Conservation (phyloP, 1,140 invertebrate genomes). For the Antheraea pernyi region DNA sequence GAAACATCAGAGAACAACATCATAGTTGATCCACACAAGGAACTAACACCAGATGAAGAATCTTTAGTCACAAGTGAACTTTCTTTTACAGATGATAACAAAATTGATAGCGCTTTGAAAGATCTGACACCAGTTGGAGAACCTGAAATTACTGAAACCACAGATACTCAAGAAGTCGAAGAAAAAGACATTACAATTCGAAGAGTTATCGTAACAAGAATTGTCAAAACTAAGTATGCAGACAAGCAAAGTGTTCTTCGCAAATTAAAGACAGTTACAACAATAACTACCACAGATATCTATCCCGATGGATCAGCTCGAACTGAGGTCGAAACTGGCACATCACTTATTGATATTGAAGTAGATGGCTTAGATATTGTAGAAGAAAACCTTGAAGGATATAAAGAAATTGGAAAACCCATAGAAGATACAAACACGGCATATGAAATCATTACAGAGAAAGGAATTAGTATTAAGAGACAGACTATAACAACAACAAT, state of each 20-base stretch:
- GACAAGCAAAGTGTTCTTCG: constrained; percentile 45
- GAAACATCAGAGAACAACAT: background rate
- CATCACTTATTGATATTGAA: constrained; percentile 45
- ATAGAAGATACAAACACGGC: constrained; percentile 45
- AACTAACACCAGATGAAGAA: background rate
- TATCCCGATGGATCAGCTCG: constrained; percentile 68
- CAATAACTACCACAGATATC: constrained; percentile 62
- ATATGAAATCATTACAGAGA: constrained; percentile 48
- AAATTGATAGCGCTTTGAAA: constrained; percentile 31
- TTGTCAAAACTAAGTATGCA: constrained; percentile 56
- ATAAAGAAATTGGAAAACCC: constrained; percentile 48
- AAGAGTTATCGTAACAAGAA: constrained; percentile 52
- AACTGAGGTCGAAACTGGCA: constrained; percentile 55
- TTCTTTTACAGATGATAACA: constrained; percentile 13
- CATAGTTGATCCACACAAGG: background rate
- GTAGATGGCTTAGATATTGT: constrained; percentile 31
- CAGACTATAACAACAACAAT: constrained; percentile 58
- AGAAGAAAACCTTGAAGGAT: constrained; percentile 55
- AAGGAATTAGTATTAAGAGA: constrained; percentile 53
- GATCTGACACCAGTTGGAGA: constrained; percentile 29
- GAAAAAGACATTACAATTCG: constrained; percentile 2
- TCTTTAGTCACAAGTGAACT: constrained; percentile 26
- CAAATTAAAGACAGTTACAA: constrained; percentile 64
- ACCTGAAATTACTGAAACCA: constrained; percentile 33
- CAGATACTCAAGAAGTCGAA: constrained; percentile 42